Base-by-base conservation (phyloP, 1,140 invertebrate species). In the Sarcophaga peregrina region DNA sequence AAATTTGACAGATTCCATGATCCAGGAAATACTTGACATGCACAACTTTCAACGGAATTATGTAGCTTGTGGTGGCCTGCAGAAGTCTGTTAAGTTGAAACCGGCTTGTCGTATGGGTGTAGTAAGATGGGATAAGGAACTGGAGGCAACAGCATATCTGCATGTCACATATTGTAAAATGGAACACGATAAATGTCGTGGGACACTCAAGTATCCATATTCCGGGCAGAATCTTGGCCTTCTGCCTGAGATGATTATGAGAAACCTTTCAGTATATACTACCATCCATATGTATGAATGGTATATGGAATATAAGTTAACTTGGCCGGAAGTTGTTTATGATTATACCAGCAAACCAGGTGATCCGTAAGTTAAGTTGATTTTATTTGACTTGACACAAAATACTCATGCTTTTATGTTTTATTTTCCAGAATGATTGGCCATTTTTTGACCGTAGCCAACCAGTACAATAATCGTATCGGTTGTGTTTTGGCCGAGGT, bases 151-250 rank as follows among this genome's bases (percentile, higher is more conserved):
- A 80, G 88, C 88, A 13, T 83, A 37, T 10, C 75, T 89, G n/a
- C 88, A 89, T 78, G 86, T 83, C 10, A 85, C 82, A 54, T 83
- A 85, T 2, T 89, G 88, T 7, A 85, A 83, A 5, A 87, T 89
- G 15, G 86, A 85, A 3, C 88, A 89, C 82, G 88, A 89, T 81
- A 68, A 84, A 47, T 89, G 88, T 83, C 85, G 88, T 9, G 89
- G 87, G 75, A 89, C 88, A 9, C 80, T 80, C 5, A 83, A 82
- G 2, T 88, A 81, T 75, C 58, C 73, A 13, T 83, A 85, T 20
- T 85, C 86, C 17, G 88, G 88, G 0, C 88, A 89, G 58, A 89
- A 89, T 75, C 86, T 89, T 37, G 87, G 86, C 0, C 17, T 68
- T 20, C 8, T 9, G 1, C 2, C 50, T 0, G 9, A 52, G 50